phyloP scores from a whole-genome alignment of 2,113 vertebrate genomes.

The Thoracochromis brauschi region DNA sequence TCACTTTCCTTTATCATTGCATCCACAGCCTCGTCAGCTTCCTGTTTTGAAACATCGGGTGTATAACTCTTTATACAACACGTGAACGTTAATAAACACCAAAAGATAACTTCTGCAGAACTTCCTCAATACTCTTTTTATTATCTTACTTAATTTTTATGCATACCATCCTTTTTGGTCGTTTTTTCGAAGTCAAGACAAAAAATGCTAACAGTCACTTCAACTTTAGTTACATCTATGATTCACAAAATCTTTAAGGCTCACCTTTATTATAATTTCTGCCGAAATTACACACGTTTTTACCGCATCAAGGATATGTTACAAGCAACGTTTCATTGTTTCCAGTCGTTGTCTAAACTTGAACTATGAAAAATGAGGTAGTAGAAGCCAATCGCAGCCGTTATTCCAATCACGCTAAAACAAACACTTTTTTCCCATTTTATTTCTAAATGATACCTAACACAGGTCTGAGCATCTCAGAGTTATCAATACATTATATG shows the following conservation, averaged over 20 bases:
- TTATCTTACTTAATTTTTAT: neutral
- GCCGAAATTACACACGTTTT: neutral
- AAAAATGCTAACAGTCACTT: neutral
- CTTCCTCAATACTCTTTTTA: neutral
- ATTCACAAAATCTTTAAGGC: neutral
- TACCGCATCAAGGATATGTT: neutral
- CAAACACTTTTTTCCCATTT: neutral
- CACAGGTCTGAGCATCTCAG: neutral
- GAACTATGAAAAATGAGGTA: neutral
- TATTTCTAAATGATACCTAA: neutral
- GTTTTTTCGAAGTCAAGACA: neutral
- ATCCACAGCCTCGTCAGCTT: fast-evolving
- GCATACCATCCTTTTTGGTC: neutral
- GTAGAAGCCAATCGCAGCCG: neutral
- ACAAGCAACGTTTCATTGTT: neutral
- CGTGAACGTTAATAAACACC: neutral
- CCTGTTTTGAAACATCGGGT: fast-evolving
- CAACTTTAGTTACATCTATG: neutral
- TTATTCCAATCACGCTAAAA: neutral
- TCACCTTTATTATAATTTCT: conserved; percentile 37
- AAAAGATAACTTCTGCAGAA: fast-evolving
- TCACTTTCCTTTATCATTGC: fast-evolving
- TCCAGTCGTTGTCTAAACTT: neutral
- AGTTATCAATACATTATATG: neutral
- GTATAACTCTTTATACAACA: fast-evolving